These are phyloP conservation scores for Bettongia penicillata DNA, from an alignment of 2,113 vertebrate species.

Conservation along the genomic window DNA sequence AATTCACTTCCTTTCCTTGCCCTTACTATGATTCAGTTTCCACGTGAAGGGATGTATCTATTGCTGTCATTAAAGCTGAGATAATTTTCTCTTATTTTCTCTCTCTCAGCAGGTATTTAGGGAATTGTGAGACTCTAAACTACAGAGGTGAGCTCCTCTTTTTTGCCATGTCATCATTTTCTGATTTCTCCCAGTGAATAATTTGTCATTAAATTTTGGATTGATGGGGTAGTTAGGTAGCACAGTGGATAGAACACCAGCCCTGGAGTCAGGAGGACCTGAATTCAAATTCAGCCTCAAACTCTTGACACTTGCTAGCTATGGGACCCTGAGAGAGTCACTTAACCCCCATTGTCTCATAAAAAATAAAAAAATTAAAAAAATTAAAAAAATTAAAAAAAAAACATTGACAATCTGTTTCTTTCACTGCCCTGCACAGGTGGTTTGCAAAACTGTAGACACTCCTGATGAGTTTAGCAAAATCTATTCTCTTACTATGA, in stretches of 20 bases:
- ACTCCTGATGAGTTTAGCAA: slow-evolving; percentile 67
- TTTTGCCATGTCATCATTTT: slow-evolving; percentile 49
- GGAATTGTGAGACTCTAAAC: background rate
- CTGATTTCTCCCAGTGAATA: slow-evolving; percentile 36
- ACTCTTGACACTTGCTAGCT: too few relatives aligned
- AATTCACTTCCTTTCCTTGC: background rate
- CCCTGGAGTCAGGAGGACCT: too few relatives aligned
- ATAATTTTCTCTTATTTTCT: background rate
- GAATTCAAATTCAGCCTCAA: too few relatives aligned
- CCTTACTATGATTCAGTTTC: background rate
- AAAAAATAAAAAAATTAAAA: too few relatives aligned
- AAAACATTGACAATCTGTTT: background rate
- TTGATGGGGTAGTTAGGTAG: background rate
- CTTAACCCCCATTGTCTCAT: too few relatives aligned
- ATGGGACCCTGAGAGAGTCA: too few relatives aligned
- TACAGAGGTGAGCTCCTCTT: slow-evolving; percentile 23
- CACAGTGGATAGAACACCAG: too few relatives aligned
- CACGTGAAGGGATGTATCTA: background rate
- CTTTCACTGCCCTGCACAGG: background rate
- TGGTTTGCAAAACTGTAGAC: slow-evolving; percentile 56
- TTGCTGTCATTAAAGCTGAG: slow-evolving; percentile 5
- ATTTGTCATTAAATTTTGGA: slow-evolving; percentile 57
- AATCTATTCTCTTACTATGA: slow-evolving; percentile 61
- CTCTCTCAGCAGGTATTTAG: background rate
- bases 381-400: too few relatives aligned